These are phyloP conservation scores for Tichodroma muraria DNA, from an alignment of 2,113 vertebrate genomes.

Conservation along the genomic window DNA sequence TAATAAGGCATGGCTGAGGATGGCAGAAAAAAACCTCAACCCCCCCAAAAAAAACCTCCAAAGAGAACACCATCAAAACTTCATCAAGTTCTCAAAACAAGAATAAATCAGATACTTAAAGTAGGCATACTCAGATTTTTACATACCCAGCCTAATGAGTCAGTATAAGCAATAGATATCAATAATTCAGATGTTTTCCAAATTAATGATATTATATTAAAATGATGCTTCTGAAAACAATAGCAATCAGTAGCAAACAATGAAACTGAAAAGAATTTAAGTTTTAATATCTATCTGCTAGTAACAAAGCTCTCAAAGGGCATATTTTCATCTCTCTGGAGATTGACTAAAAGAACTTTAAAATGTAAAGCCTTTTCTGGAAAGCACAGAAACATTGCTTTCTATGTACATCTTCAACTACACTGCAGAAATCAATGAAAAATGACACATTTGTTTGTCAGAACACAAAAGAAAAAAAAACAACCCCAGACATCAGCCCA, in stretches of 20 bases:
- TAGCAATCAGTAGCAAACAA: neutral
- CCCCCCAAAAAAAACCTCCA: fast-evolving
- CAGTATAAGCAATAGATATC: neutral
- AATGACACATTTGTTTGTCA: neutral
- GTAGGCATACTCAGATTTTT: neutral
- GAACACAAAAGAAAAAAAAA: neutral
- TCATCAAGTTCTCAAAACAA: neutral
- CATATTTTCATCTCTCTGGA: neutral
- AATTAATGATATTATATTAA: neutral
- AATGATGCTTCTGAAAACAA: neutral
- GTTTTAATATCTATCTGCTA: neutral
- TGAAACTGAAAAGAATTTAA: neutral
- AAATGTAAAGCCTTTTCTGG: neutral
- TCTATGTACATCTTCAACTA: neutral
- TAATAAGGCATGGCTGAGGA: neutral
- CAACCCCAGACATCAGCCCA: neutral
- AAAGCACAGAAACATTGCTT: neutral
- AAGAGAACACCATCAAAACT: neutral
- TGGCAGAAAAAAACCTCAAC: neutral
- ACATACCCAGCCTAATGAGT: neutral
- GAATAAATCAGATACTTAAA: neutral
- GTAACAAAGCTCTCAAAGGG: neutral
- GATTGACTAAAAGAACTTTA: neutral
- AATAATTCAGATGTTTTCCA: neutral
- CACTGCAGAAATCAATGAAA: neutral